phyloP scores from a whole-genome alignment of 2,888 invertebrate species.

The Drosophila emarginata region DNA sequence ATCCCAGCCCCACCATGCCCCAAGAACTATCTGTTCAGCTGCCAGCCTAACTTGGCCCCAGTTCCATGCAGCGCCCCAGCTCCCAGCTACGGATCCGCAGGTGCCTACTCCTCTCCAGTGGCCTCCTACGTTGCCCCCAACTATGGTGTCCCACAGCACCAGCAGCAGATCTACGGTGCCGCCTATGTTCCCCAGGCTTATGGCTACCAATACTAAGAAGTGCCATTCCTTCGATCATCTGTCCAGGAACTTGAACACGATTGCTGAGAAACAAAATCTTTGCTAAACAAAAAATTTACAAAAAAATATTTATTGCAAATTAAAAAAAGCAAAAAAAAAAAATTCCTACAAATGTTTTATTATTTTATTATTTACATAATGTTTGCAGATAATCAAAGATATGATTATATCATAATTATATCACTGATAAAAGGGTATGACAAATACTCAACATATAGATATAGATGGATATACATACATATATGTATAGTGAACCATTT shows the following conservation, averaged over 20 bases:
- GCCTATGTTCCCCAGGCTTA: conserved; percentile 62
- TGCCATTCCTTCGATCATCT: not conserved
- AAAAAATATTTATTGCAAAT: conserved; percentile 52
- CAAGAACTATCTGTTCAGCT: conserved; percentile 76
- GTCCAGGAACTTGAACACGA: conserved; percentile 20
- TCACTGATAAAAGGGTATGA: not conserved
- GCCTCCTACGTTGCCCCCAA: conserved; percentile 65
- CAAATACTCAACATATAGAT: not conserved
- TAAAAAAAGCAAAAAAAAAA: conserved; percentile 16
- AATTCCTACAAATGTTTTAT: not conserved
- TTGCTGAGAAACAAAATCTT: conserved; percentile 34
- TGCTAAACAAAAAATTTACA: conserved; percentile 35
- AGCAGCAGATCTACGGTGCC: conserved; percentile 53
- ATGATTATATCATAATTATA: not conserved
- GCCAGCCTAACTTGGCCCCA: conserved; percentile 73
- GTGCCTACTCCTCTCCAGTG: conserved; percentile 75
- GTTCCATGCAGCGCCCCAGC: conserved; percentile 70
- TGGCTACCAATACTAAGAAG: conserved; percentile 59
- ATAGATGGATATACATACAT: not conserved
- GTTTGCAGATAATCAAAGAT: not conserved
- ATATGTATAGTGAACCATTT: not conserved
- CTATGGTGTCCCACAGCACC: conserved; percentile 68
- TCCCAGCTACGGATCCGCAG: conserved; percentile 65
- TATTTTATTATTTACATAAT: not conserved
- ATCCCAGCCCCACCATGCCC: conserved; percentile 74